phyloP scores from a whole-genome alignment of 2,888 invertebrate species.

The Laothoe populi region DNA sequence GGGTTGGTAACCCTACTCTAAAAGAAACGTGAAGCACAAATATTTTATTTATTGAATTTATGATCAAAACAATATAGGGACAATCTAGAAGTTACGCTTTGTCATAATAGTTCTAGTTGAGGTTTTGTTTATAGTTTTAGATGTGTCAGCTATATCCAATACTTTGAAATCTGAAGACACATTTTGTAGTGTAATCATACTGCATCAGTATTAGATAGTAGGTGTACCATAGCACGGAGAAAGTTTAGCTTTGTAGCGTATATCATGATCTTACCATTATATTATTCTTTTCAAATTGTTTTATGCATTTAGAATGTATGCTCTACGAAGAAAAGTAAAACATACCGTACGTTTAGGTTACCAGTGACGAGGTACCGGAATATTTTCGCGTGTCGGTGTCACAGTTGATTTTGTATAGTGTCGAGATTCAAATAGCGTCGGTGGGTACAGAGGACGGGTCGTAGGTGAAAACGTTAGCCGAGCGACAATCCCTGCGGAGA shows the following conservation, averaged over 20 bases:
- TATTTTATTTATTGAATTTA: conserved; percentile 3
- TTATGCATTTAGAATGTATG: neutral
- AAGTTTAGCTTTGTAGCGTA: neutral
- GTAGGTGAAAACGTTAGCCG: conserved; percentile 79
- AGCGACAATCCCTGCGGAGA: conserved; percentile 82
- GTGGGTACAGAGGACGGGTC: conserved; percentile 61
- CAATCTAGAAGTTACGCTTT: neutral
- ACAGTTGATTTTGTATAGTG: conserved; percentile 34
- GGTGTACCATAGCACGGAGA: neutral
- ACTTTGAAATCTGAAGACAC: neutral
- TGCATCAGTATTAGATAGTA: neutral
- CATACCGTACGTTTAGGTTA: too few relatives aligned
- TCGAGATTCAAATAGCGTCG: conserved; percentile 53
- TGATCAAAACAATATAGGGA: neutral
- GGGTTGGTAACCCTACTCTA: too few relatives aligned
- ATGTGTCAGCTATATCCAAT: neutral
- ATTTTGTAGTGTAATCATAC: neutral
- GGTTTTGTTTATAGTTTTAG: neutral
- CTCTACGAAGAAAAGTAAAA: too few relatives aligned
- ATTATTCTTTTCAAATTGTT: neutral
- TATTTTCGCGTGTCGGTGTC: conserved; percentile 37
- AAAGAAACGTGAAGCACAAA: neutral
- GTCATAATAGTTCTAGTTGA: neutral
- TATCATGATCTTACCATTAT: neutral
- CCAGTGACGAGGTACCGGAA: neutral